These are phyloP conservation scores for Taxidea taxus DNA, from an alignment of 2,113 vertebrate species.

Conservation along the genomic window DNA sequence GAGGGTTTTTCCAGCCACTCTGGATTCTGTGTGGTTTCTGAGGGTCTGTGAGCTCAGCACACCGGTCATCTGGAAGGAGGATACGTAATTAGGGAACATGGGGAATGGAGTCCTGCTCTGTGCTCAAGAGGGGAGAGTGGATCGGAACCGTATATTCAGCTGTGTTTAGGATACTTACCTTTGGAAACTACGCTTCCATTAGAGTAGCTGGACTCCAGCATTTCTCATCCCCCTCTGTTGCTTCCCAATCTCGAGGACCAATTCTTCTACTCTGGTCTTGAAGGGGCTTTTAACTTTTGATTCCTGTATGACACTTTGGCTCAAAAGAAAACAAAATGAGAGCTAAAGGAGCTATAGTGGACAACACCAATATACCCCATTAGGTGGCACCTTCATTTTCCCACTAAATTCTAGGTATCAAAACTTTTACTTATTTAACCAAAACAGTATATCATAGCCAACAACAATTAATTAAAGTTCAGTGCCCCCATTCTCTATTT, in stretches of 20 bases:
- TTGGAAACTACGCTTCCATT: background rate
- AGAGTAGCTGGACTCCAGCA: background rate
- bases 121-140: background rate
- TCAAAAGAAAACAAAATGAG: background rate
- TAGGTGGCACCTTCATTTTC: background rate
- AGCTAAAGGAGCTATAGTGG: background rate
- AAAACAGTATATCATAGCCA: background rate
- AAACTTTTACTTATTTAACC: background rate
- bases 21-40: background rate
- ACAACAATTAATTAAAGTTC: background rate
- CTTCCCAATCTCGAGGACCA: background rate
- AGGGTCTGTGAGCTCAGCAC: fast-evolving
- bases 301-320: background rate
- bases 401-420: background rate
- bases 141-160: background rate
- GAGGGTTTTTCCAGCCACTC: background rate
- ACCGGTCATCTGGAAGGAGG: background rate
- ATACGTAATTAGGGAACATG: background rate
- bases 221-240: too few species aligned
- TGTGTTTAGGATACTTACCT: background rate
- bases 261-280: background rate
- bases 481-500: background rate
- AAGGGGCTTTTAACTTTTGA: background rate
- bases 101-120: background rate
- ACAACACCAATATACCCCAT: background rate